Conservation (phyloP, 2,113 vertebrate genomes). For the Asarcornis scutulata region DNA sequence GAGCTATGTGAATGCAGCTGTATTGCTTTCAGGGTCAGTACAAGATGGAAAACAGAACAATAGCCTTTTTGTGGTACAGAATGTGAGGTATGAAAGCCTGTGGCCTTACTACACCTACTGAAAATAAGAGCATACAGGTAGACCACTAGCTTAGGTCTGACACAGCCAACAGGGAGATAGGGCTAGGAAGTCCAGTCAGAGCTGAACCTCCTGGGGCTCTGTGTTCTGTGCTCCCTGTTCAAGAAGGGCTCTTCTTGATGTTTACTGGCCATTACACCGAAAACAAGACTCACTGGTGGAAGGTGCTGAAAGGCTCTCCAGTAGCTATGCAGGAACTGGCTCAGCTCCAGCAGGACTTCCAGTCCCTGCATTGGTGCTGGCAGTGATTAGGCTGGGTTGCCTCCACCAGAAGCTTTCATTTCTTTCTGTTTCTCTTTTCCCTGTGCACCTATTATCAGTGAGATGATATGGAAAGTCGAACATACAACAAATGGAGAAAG, state of each 20-base stretch:
- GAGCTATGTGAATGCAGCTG: not conserved
- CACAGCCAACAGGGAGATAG: not conserved
- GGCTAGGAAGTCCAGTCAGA: not conserved
- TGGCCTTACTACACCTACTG: not conserved
- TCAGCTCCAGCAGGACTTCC: not conserved
- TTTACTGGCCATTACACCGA: not conserved
- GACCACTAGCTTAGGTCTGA: not conserved
- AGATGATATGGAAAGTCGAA: not conserved
- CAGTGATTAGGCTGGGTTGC: not conserved
- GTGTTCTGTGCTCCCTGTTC: not conserved
- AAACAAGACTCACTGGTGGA: not conserved
- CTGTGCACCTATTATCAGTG: not conserved
- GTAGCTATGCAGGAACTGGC: accelerated
- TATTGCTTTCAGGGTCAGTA: not conserved
- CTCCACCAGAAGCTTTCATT: not conserved
- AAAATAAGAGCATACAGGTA: not conserved
- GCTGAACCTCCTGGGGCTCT: not conserved
- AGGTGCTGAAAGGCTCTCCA: not conserved
- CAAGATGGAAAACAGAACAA: not conserved
- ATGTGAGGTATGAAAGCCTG: not conserved
- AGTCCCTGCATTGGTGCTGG: not conserved
- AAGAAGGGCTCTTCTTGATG: not conserved
- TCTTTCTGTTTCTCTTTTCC: not conserved
- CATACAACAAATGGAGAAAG: not conserved
- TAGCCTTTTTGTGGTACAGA: not conserved